Percentiles rank a stretch among this genome's conserved stretches.
Conservation (phyloP, 2,888 invertebrate genomes). For the Lathronympha strigana region DNA sequence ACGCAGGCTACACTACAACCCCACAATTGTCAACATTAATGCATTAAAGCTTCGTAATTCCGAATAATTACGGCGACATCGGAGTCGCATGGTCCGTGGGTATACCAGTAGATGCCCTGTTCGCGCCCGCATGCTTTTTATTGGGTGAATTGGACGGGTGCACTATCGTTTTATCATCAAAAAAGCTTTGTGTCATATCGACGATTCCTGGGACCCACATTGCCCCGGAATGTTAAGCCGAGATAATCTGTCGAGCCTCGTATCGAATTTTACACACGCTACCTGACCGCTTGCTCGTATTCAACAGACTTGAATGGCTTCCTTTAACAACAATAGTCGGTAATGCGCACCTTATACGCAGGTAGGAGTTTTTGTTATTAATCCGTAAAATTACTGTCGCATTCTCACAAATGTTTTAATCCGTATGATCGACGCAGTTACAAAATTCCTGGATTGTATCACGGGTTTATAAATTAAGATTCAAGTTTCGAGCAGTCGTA, state of each 20-base stretch:
- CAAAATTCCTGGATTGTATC: slow-evolving; percentile 28
- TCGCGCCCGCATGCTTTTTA: slow-evolving; percentile 78
- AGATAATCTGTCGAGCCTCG: slow-evolving; percentile 75
- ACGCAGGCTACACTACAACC: slow-evolving; percentile 34
- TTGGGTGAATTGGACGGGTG: slow-evolving; percentile 74
- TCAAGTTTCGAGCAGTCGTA: slow-evolving; percentile 3
- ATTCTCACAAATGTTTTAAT: slow-evolving; percentile 37
- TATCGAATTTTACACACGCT: slow-evolving; percentile 79
- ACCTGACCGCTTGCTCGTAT: slow-evolving; percentile 70
- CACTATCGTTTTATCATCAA: slow-evolving; percentile 63
- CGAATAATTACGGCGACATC: slow-evolving; percentile 70
- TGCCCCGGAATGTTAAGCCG: slow-evolving; percentile 78
- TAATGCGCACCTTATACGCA: slow-evolving; percentile 61
- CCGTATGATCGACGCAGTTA: slow-evolving; percentile 15
- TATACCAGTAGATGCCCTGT: slow-evolving; percentile 49
- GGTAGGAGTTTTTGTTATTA: slow-evolving; percentile 66
- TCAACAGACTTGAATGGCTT: slow-evolving; percentile 74
- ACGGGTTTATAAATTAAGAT: slow-evolving; percentile 22
- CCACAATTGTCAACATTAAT: slow-evolving; percentile 57
- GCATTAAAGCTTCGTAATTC: slow-evolving; percentile 64
- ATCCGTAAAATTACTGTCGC: slow-evolving; percentile 45
- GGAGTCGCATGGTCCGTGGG: slow-evolving; percentile 54
- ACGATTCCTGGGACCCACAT: slow-evolving; percentile 58
- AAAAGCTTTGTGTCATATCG: slow-evolving; percentile 66
- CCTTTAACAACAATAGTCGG: slow-evolving; percentile 68